phyloP scores from a whole-genome alignment of 1,140 invertebrate species.

The Drosophila oshimai region DNA sequence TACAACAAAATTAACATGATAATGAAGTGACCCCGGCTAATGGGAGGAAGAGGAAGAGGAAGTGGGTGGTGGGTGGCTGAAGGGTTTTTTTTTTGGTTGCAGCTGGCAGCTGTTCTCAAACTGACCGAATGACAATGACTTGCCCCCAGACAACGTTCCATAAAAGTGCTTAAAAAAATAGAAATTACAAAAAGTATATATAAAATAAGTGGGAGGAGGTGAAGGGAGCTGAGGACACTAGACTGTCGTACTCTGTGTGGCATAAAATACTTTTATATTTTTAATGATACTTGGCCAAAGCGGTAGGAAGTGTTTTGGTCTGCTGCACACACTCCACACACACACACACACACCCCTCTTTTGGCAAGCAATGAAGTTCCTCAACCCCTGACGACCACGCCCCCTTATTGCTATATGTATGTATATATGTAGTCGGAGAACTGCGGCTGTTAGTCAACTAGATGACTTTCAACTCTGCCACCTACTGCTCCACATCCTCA shows the following conservation, averaged over 20 bases:
- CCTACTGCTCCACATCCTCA: constrained; percentile 1
- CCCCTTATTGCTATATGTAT: background rate
- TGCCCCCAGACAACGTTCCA: constrained; percentile 39
- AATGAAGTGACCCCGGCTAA: constrained; percentile 61
- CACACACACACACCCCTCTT: constrained; percentile 7
- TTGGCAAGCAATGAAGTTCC: constrained; percentile 66
- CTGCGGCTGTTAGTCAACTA: constrained; percentile 59
- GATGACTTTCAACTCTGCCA: constrained; percentile 71
- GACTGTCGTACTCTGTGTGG: constrained; percentile 18
- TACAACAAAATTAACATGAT: constrained; percentile 82
- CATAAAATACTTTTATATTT: constrained; percentile 81
- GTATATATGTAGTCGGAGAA: background rate
- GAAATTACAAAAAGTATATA: constrained; percentile 19
- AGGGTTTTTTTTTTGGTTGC: no score
- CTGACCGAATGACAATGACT: constrained; percentile 80
- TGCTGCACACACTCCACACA: constrained; percentile 68
- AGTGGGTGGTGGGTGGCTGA: background rate
- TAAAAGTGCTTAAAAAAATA: constrained; percentile 47
- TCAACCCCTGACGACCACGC: background rate
- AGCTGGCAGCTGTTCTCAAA: constrained; percentile 74
- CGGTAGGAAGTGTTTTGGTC: constrained; percentile 81
- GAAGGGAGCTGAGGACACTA: constrained; percentile 13
- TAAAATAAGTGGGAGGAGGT: background rate
- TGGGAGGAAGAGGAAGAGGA: background rate
- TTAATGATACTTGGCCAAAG: constrained; percentile 80